These are phyloP conservation scores for Drosophila takahashii DNA, from an alignment of 1,140 invertebrate species.

Conservation along the genomic window DNA sequence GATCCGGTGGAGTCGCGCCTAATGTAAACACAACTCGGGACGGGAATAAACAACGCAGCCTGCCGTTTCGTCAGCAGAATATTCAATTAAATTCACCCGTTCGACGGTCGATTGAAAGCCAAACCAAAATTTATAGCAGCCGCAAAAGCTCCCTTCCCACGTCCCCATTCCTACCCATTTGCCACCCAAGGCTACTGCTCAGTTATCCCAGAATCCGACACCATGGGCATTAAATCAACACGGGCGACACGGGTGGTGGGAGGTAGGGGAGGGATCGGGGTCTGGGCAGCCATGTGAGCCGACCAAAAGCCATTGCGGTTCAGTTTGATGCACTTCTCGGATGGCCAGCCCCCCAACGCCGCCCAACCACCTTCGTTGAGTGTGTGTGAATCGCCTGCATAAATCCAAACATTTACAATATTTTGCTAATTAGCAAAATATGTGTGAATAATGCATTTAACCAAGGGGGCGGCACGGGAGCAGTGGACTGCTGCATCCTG, in stretches of 20 bases:
- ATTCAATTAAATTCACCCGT: conserved; percentile 55
- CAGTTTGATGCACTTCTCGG: conserved; percentile 63
- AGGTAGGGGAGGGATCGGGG: neutral
- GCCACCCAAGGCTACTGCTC: conserved; percentile 26
- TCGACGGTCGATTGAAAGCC: conserved; percentile 73
- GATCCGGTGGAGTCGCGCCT: conserved; percentile 51
- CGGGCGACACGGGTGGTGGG: conserved; percentile 25
- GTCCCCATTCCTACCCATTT: neutral
- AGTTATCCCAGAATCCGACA: conserved; percentile 49
- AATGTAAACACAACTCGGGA: conserved; percentile 53
- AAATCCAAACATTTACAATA: conserved; percentile 83
- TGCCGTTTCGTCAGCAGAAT: conserved; percentile 52
- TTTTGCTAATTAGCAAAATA: conserved; percentile 82
- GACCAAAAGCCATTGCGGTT: conserved; percentile 60
- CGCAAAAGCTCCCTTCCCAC: conserved; percentile 34
- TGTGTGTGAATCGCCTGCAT: conserved; percentile 45
- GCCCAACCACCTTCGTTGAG: neutral
- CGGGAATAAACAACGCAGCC: conserved; percentile 22
- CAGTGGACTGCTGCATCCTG: conserved; percentile 19
- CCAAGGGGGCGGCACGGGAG: neutral
- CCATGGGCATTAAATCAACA: conserved; percentile 72
- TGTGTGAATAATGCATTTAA: conserved; percentile 78
- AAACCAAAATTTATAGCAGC: conserved; percentile 69
- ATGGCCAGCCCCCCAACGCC: conserved; percentile 7
- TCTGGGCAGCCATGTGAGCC: conserved; percentile 42